phyloP scores from a whole-genome alignment of 2,113 vertebrate species.

The Tylochromis polylepis region DNA sequence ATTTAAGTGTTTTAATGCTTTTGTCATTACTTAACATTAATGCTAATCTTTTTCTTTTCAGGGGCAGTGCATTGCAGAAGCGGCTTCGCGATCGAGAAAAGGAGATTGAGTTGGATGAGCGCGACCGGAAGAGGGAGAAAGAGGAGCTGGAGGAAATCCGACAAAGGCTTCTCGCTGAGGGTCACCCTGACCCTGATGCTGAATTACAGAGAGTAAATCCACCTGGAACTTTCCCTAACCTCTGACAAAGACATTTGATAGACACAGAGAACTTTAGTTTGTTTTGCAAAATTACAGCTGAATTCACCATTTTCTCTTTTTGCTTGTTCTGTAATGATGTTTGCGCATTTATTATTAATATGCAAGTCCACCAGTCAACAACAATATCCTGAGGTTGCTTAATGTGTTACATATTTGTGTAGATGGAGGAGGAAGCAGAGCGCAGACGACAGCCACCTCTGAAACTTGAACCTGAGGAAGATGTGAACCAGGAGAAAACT shows the following conservation, averaged over 20 bases:
- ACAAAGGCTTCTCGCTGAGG: slow-evolving; percentile 93
- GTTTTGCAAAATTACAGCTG: background rate
- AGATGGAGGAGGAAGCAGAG: slow-evolving; percentile 98
- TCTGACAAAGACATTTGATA: background rate
- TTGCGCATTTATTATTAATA: background rate
- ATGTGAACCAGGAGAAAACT: slow-evolving; percentile 76
- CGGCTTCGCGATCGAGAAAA: slow-evolving; percentile 95
- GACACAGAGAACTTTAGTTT: accelerated
- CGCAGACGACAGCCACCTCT: slow-evolving; percentile 88
- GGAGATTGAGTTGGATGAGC: slow-evolving; percentile 93
- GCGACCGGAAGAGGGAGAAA: slow-evolving; percentile 94
- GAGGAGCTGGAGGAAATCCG: slow-evolving; percentile 96
- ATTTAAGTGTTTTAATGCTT: background rate
- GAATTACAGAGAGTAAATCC: slow-evolving; percentile 89
- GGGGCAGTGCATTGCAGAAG: slow-evolving; percentile 97
- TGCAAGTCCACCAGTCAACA: background rate
- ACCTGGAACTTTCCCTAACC: background rate
- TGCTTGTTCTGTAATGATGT: background rate
- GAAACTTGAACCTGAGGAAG: slow-evolving; percentile 87
- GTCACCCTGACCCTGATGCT: slow-evolving; percentile 96
- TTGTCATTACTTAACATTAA: background rate
- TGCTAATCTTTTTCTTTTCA: slow-evolving; percentile 28
- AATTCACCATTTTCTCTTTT: background rate
- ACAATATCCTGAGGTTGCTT: background rate
- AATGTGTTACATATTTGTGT: background rate